These are phyloP conservation scores for Patella ulyssiponensis DNA, from an alignment of 2,888 invertebrate genomes.

Conservation along the genomic window DNA sequence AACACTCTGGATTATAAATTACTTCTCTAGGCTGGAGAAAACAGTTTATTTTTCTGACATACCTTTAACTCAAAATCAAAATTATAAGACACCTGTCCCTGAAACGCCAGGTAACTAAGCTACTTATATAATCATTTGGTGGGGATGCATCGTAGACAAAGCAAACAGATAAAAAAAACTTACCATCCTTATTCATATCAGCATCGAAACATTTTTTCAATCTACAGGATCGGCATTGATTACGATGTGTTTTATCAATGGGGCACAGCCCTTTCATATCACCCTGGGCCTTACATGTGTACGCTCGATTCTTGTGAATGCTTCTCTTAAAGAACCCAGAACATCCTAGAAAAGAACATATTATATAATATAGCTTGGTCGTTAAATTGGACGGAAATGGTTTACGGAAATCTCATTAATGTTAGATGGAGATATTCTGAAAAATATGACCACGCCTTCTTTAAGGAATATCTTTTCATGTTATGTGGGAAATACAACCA, in stretches of 20 bases:
- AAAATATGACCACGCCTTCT: too few species aligned
- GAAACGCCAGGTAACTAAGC: not conserved
- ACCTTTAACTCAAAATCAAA: not conserved
- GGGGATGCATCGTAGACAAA: not conserved
- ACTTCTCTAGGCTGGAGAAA: not conserved
- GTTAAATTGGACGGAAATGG: not conserved
- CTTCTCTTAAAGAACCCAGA: conserved; percentile 80
- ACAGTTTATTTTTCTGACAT: not conserved
- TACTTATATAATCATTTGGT: not conserved
- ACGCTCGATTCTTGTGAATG: conserved; percentile 91
- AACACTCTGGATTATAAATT: too few species aligned
- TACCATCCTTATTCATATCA: conserved; percentile 97
- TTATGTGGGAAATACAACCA: too few species aligned
- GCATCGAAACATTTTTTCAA: conserved; percentile 90
- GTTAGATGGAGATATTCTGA: not conserved
- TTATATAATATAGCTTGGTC: too few species aligned
- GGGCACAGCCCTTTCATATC: conserved; percentile 88
- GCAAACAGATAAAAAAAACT: conserved; percentile 71
- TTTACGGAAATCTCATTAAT: not conserved
- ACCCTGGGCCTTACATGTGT: conserved; percentile 92
- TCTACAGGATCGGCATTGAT: conserved; percentile 95
- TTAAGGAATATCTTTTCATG: too few species aligned
- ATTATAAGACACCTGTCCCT: too few species aligned
- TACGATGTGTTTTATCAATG: conserved; percentile 95
- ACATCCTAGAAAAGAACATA: conserved; percentile 55